phyloP scores from a whole-genome alignment of 2,113 vertebrate genomes.

The Enhydra lutris region DNA sequence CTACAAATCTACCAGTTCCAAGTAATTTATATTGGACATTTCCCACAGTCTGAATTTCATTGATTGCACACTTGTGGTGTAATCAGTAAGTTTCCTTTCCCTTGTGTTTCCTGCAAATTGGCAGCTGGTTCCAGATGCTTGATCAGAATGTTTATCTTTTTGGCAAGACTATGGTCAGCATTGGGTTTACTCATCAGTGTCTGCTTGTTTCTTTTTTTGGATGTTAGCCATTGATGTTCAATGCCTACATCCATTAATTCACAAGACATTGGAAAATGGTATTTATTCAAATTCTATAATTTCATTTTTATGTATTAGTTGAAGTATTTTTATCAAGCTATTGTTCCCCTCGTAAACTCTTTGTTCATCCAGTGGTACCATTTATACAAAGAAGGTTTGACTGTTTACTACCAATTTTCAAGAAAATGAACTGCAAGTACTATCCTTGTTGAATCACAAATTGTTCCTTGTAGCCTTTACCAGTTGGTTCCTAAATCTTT shows the following conservation, averaged over 20 bases:
- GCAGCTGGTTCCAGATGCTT: background rate
- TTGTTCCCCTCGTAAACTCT: background rate
- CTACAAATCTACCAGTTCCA: background rate
- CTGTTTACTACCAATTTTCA: background rate
- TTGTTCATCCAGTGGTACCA: background rate
- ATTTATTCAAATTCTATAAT: background rate
- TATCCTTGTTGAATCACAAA: background rate
- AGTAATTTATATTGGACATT: background rate
- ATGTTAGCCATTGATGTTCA: background rate
- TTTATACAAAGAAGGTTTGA: background rate
- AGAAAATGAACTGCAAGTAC: background rate
- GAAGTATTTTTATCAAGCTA: background rate
- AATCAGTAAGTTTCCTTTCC: background rate
- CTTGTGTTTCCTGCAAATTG: background rate
- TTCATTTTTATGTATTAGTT: background rate
- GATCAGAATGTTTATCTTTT: background rate
- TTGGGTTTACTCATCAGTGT: background rate
- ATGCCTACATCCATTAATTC: background rate
- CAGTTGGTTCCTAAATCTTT: background rate
- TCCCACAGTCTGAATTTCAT: background rate
- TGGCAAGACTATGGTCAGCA: background rate
- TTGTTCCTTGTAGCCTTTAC: background rate
- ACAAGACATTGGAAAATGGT: background rate
- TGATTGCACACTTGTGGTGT: background rate
- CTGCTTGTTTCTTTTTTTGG: background rate